Evolutionary conservation across 1,140 invertebrate species (phyloP), one percentile per base, ranked within the genome.

Genomic region (Temnothorax nylanderi): DNA sequence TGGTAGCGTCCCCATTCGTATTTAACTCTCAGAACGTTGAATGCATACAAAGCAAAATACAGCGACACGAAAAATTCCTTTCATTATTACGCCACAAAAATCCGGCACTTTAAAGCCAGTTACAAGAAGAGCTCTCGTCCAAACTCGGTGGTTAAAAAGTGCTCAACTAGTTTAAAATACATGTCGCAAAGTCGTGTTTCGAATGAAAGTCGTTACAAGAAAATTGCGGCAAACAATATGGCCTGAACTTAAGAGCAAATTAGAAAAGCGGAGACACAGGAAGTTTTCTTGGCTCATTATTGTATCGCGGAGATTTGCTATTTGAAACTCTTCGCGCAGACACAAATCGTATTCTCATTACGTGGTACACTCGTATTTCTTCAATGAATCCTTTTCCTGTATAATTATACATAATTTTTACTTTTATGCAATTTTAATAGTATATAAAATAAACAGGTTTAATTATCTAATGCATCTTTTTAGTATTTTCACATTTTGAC

Each of bases 21-120:
- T 84, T 84, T 84, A 74, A 75, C 69, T 75, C 13, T 75, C 41
- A 32, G 67, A 82, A 58, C 44, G 71, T 60, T 75, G 69, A 60
- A 26, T 16, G 64, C 65, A 37, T 58, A 71, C 69, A 84, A 84
- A 84, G 69, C 71, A 54, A 82, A 74, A 60, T 74, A 74, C 54
- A 82, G 51, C 49, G 26, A 54, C 80, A 82, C 26, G 69, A 60
- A 84, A 75, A 84, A 26, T 84, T 74, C 54, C 69, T 84, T 84
- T 84, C 54, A 75, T 84, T 75, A 84, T 84, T 84, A 84, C 26
- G n/a, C 67, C 69, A 74, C 54, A 84, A 84, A 84, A 84, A 84
- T 84, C 80, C 54, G 41, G 13, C 44, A 75, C 54, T 84, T 84
- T 84, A 75, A 75, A 75, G 69, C 80, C 44, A 74, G 69, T 84